Conservation (phyloP, 2,113 vertebrate genomes). For the Melanotaenia duboulayi region DNA sequence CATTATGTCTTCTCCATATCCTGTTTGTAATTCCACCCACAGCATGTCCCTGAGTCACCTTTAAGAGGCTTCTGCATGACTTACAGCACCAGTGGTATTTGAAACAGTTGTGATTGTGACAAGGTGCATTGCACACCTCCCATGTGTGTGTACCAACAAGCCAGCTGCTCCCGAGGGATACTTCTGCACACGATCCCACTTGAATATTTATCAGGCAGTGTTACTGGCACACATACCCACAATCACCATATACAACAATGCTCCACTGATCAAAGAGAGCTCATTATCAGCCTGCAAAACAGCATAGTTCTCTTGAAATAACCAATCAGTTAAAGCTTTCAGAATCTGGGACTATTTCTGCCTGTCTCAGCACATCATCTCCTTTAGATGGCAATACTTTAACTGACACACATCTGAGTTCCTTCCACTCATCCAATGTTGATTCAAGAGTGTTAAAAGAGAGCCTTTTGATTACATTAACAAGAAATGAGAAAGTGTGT, state of each 20-base stretch:
- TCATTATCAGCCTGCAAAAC: slow-evolving; percentile 70
- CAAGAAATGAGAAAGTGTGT: slow-evolving; percentile 52
- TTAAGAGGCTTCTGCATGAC: slow-evolving; percentile 16
- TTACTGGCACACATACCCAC: slow-evolving; percentile 28
- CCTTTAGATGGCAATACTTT: slow-evolving; percentile 45
- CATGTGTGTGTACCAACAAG: slow-evolving; percentile 57
- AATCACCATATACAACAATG: slow-evolving; percentile 64
- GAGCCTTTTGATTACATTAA: slow-evolving; percentile 73
- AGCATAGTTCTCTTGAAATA: slow-evolving; percentile 61
- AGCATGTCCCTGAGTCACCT: slow-evolving; percentile 6
- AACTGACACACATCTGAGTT: slow-evolving; percentile 49
- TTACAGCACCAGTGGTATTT: slow-evolving; percentile 23
- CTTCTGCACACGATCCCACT: slow-evolving; percentile 44
- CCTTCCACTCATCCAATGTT: slow-evolving; percentile 57
- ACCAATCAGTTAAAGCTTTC: slow-evolving; percentile 61
- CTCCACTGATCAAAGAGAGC: slow-evolving; percentile 76
- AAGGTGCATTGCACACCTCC: slow-evolving; percentile 34
- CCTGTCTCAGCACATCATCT: slow-evolving; percentile 59
- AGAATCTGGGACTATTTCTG: slow-evolving; percentile 49
- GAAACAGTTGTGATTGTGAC: slow-evolving; percentile 44
- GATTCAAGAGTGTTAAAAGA: slow-evolving; percentile 62
- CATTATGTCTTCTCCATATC: background rate
- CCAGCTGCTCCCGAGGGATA: slow-evolving; percentile 65
- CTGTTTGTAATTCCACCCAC: background rate
- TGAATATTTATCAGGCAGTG: slow-evolving; percentile 73